phyloP scores from a whole-genome alignment of 2,797 vertebrate genomes.

The Falco concolor region DNA sequence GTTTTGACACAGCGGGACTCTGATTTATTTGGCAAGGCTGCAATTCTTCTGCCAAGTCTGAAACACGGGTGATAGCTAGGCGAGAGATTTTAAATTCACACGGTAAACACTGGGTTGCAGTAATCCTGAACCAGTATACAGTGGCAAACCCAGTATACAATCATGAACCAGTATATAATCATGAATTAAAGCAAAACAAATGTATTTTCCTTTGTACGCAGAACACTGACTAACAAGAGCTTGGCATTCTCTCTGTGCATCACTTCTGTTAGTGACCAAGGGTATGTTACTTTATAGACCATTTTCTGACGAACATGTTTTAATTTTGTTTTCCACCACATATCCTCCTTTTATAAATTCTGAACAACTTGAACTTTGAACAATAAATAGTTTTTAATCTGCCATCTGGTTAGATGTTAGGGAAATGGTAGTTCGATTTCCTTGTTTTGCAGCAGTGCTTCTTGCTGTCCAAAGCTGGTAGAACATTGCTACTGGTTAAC shows the following conservation, averaged over 20 bases:
- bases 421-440: constrained; percentile 87
- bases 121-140: background rate
- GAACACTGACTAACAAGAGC: background rate
- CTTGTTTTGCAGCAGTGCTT: constrained; percentile 83
- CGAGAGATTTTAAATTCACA: background rate
- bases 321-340: background rate
- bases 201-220: background rate
- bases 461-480: constrained; percentile 87
- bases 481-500: constrained; percentile 82
- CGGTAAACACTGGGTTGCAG: background rate
- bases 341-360: background rate
- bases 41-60: background rate
- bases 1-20: background rate
- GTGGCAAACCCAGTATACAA: background rate
- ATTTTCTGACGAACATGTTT: background rate
- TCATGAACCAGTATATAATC: background rate
- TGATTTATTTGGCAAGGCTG: background rate
- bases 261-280: background rate
- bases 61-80: background rate
- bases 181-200: background rate
- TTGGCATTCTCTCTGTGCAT: background rate
- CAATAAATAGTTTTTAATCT: background rate
- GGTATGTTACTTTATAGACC: background rate
- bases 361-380: background rate
- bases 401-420: constrained; percentile 82